A percentile compares a stretch with the other conserved stretches of the same genome.
These are phyloP conservation scores for Eueides isabella DNA, from an alignment of 1,140 invertebrate species.

Conservation along the genomic window DNA sequence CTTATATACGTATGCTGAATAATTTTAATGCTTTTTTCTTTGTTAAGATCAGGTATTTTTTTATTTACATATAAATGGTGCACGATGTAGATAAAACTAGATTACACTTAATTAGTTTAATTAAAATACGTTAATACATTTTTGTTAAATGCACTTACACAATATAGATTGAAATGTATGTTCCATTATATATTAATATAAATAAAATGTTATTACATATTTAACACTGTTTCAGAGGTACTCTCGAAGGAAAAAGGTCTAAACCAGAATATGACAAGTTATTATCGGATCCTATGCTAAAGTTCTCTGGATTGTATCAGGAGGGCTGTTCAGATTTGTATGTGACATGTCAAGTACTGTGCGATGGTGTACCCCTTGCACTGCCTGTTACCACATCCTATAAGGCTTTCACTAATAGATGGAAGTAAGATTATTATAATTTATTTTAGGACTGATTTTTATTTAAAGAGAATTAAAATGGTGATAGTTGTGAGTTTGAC, in stretches of 20 bases:
- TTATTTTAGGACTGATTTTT: background rate
- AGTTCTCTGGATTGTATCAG: conserved; percentile 94
- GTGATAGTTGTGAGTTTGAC: too few relatives aligned
- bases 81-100: too few relatives aligned
- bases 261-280: conserved; percentile 95
- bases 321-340: conserved; percentile 92
- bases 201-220: too few relatives aligned
- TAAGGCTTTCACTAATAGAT: conserved; percentile 95
- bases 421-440: conserved; percentile 88
- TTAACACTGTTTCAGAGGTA: conserved; percentile 87
- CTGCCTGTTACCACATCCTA: conserved; percentile 96
- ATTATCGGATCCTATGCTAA: conserved; percentile 93
- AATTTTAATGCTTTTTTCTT: too few relatives aligned
- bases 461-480: too few relatives aligned
- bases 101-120: too few relatives aligned
- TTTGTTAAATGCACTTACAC: too few relatives aligned
- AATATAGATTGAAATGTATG: too few relatives aligned
- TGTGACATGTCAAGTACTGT: conserved; percentile 94
- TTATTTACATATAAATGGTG: conserved; percentile 14
- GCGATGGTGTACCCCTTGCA: conserved; percentile 91
- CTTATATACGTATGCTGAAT: too few relatives aligned
- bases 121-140: too few relatives aligned
- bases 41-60: too few relatives aligned
- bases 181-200: too few relatives aligned
- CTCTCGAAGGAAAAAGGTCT: conserved; percentile 94